Evolutionary conservation across 2,888 invertebrate genomes (phyloP).

Genomic region (Clanis bilineata): DNA sequence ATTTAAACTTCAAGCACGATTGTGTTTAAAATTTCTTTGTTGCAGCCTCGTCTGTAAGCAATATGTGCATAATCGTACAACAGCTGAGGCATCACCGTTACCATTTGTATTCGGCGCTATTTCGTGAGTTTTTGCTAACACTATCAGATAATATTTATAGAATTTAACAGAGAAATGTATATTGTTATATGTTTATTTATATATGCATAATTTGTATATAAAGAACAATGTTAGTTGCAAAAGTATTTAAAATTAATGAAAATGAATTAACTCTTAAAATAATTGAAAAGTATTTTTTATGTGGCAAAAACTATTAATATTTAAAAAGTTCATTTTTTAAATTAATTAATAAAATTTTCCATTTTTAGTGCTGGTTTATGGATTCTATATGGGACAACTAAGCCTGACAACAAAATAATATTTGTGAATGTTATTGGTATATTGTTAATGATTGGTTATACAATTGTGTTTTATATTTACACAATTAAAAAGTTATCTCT

Average conservation of each 20-base stretch:
- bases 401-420: conserved; percentile 86
- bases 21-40: conserved; percentile 36
- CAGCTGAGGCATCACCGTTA: conserved; percentile 88
- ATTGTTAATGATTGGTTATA: conserved; percentile 86
- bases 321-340: background rate
- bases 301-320: no score
- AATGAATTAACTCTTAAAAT: no score
- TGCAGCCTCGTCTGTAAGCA: conserved; percentile 89
- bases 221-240: no score
- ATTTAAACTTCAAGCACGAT: conserved; percentile 9
- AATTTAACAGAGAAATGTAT: no score
- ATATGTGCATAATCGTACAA: conserved; percentile 87
- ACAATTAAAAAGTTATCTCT: conserved; percentile 86
- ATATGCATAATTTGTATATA: no score
- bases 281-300: no score
- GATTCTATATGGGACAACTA: conserved; percentile 85
- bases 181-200: no score
- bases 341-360: background rate
- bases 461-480: conserved; percentile 86
- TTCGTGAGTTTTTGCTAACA: conserved; percentile 81
- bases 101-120: conserved; percentile 90
- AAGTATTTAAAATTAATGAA: no score
- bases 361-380: conserved; percentile 14
- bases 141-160: no score
- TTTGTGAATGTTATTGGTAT: conserved; percentile 90